phyloP scores from a whole-genome alignment of 2,797 vertebrate genomes.

The Uromys caudimaculatus region DNA sequence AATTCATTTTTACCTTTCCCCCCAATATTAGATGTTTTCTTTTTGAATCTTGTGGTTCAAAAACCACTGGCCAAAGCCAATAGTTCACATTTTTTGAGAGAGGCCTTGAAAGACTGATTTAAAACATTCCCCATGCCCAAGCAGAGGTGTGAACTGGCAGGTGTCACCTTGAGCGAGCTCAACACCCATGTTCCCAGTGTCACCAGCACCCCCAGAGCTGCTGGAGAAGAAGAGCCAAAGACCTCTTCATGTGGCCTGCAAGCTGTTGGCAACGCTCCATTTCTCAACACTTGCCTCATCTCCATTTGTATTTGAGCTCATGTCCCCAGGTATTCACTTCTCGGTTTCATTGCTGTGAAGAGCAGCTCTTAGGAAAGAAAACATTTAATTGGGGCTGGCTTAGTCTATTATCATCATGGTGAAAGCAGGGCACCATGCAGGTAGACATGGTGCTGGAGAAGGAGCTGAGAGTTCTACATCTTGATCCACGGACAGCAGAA shows the following conservation, averaged over 20 bases:
- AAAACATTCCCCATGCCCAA: background rate
- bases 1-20: background rate
- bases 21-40: background rate
- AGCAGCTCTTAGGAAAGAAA: background rate
- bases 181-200: background rate
- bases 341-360: background rate
- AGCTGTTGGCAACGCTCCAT: background rate
- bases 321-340: background rate
- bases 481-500: background rate
- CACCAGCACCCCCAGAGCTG: background rate
- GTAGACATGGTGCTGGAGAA: background rate
- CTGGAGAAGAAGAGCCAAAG: background rate
- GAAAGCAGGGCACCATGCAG: background rate
- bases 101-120: background rate
- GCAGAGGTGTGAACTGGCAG: background rate
- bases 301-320: fast-evolving
- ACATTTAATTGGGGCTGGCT: background rate
- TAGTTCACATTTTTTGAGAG: background rate
- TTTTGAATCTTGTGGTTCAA: background rate
- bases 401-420: background rate
- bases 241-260: background rate
- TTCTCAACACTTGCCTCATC: background rate
- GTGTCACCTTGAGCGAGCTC: background rate
- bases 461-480: background rate
- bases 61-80: background rate